These are phyloP conservation scores for Drosophila neonasuta DNA, from an alignment of 2,888 invertebrate genomes.

Conservation along the genomic window DNA sequence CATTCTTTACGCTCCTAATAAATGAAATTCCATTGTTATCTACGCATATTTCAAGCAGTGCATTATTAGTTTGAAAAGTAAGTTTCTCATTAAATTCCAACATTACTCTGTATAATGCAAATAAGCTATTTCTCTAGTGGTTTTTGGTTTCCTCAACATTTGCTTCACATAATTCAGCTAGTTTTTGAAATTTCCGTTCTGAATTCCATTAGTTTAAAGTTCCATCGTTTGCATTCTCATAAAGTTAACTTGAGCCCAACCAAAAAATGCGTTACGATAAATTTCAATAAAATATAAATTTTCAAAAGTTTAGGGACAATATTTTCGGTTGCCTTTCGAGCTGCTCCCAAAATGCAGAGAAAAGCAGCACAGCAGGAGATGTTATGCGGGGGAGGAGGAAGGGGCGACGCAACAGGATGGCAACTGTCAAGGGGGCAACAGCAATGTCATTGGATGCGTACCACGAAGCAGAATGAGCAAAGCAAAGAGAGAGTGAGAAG, in stretches of 20 bases:
- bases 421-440: slow-evolving; percentile 31
- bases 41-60: background rate
- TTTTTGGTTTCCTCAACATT: background rate
- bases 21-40: slow-evolving; percentile 1
- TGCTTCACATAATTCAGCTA: background rate
- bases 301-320: slow-evolving; percentile 6
- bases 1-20: background rate
- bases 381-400: background rate
- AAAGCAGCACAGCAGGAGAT: slow-evolving; percentile 1
- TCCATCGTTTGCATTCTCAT: background rate
- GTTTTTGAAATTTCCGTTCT: background rate
- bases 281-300: slow-evolving; percentile 15
- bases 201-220: slow-evolving; percentile 1
- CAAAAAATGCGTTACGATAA: slow-evolving; percentile 4
- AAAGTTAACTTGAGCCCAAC: background rate
- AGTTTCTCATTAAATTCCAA: background rate
- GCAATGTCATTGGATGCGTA: slow-evolving; percentile 6
- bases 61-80: background rate
- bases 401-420: slow-evolving; percentile 9
- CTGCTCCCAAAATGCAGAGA: background rate
- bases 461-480: background rate
- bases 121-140: background rate
- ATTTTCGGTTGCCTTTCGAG: background rate
- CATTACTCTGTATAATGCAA: background rate
- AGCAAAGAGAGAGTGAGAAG: background rate